Conservation (phyloP, 1,140 invertebrate species). For the Leptopilina clavipes region DNA sequence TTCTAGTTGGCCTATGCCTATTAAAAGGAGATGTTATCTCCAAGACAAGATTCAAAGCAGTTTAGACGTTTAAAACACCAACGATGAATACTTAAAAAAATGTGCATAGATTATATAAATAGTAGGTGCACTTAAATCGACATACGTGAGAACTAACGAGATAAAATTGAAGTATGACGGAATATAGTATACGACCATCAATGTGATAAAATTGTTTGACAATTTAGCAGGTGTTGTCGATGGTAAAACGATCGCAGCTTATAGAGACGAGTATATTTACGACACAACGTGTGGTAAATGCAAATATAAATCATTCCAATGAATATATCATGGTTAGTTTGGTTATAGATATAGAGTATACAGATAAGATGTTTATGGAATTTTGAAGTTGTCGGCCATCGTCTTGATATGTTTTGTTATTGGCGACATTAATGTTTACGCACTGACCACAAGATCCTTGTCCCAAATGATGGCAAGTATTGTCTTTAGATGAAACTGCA, state of each 20-base stretch:
- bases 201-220: conserved; percentile 58
- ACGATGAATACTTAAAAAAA: background rate
- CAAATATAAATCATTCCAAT: conserved; percentile 29
- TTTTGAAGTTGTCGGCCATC: no score
- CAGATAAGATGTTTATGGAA: no score
- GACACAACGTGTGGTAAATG: conserved; percentile 62
- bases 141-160: background rate
- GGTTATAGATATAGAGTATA: conserved; percentile 21
- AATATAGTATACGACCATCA: conserved; percentile 29
- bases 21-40: conserved; percentile 16
- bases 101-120: conserved; percentile 10
- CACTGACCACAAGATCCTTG: conserved; percentile 54
- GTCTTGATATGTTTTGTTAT: conserved; percentile 35
- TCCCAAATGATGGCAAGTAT: background rate
- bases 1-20: background rate
- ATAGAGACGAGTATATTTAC: conserved; percentile 40
- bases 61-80: conserved; percentile 12
- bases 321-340: conserved; percentile 15
- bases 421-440: conserved; percentile 50
- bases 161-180: conserved; percentile 14
- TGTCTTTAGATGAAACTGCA: conserved; percentile 4
- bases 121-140: background rate
- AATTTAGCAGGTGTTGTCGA: conserved; percentile 64
- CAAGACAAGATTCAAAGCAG: conserved; percentile 1
- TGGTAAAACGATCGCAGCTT: conserved; percentile 42